Evolutionary conservation across 1,140 invertebrate genomes (phyloP).

Genomic region (Halotydeus destructor): DNA sequence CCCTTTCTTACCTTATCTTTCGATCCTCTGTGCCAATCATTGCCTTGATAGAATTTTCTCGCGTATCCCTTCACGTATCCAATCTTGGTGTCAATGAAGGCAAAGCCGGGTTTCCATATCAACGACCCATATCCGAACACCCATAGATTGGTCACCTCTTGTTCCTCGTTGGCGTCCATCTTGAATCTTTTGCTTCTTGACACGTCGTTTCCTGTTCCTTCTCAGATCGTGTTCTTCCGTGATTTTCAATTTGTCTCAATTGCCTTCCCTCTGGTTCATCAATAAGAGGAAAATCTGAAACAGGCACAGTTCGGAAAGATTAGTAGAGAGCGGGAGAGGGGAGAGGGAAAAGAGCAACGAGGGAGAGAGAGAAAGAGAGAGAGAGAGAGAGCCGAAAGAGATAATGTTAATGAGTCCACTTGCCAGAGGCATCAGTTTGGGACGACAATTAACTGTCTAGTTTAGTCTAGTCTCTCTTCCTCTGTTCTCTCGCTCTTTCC

Average conservation of each 20-base stretch:
- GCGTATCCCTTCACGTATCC: conserved; percentile 51
- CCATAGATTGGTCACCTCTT: conserved; percentile 37
- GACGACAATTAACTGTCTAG: too few species aligned
- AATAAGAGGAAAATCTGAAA: background rate
- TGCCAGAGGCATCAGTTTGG: too few species aligned
- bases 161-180: conserved; percentile 1
- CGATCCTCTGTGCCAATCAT: conserved; percentile 53
- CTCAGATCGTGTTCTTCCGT: background rate
- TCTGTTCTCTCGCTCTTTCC: too few species aligned
- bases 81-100: conserved; percentile 41
- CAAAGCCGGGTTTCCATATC: conserved; percentile 67
- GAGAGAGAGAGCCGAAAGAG: background rate
- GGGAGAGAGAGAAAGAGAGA: background rate
- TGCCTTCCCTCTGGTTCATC: background rate
- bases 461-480: too few species aligned
- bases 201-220: background rate
- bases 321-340: background rate
- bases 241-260: background rate
- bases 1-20: conserved; percentile 39
- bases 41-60: conserved; percentile 67
- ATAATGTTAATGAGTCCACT: too few species aligned
- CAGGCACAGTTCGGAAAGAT: background rate
- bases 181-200: background rate
- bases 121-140: conserved; percentile 68
- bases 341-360: background rate